Conservation (phyloP, 30 jellyfish, hydroid and myxozoan genomes). For the Turritopsis rubra region DNA sequence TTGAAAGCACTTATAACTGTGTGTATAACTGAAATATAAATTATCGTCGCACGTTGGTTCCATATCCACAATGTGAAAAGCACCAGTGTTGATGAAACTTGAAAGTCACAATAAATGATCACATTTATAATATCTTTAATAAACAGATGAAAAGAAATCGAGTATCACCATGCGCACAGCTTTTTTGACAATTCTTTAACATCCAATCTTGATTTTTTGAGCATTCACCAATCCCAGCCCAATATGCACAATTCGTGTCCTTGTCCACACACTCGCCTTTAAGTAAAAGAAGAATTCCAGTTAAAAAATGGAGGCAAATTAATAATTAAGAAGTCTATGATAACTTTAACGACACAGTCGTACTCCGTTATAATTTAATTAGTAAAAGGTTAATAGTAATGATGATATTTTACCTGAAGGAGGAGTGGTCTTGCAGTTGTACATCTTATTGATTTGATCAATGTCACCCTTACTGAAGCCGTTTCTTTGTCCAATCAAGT, state of each 20-base stretch:
- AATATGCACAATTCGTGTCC: slow-evolving; percentile 32
- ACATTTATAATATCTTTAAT: no score
- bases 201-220: slow-evolving; percentile 37
- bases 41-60: no score
- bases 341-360: no score
- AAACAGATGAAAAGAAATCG: no score
- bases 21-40: no score
- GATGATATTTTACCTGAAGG: not conserved
- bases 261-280: slow-evolving; percentile 4
- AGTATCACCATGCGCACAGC: slow-evolving; percentile 31
- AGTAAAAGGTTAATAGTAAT: not conserved
- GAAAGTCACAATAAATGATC: no score
- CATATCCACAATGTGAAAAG: no score
- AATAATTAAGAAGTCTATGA: no score
- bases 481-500: slow-evolving; percentile 24
- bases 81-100: no score
- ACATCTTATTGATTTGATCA: slow-evolving; percentile 34
- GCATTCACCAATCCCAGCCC: slow-evolving; percentile 58
- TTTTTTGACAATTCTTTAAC: slow-evolving; percentile 46
- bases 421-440: slow-evolving; percentile 4
- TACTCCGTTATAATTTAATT: no score
- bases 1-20: no score
- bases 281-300: not conserved
- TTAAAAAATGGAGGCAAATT: no score
- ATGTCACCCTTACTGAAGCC: slow-evolving; percentile 40